Conservation (phyloP, 2,888 invertebrate species). For the Rhingia rostrata region DNA sequence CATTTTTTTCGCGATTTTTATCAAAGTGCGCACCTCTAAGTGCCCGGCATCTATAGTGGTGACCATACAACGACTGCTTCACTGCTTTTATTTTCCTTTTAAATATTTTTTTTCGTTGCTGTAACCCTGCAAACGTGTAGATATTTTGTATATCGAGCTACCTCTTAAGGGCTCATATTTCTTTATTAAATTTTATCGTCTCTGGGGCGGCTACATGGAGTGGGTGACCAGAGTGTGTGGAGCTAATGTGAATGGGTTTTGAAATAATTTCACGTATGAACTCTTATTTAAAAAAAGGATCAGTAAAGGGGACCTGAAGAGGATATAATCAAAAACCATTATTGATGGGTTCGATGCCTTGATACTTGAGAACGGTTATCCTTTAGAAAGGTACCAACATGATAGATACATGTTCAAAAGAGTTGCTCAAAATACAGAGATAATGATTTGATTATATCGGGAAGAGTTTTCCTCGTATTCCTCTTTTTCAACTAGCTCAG, state of each 20-base stretch:
- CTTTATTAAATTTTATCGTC: slow-evolving; percentile 34
- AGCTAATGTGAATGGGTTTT: neutral
- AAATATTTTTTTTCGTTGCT: too few species aligned
- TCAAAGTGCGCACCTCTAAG: too few species aligned
- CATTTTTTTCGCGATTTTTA: too few species aligned
- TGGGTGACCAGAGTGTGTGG: neutral
- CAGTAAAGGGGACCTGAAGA: neutral
- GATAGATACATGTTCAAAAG: neutral
- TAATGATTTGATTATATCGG: slow-evolving; percentile 17
- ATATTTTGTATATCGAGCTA: neutral
- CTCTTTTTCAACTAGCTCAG: neutral
- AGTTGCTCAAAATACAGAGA: neutral
- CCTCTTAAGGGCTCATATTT: neutral
- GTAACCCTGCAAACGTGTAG: too few species aligned
- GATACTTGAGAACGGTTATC: slow-evolving; percentile 26
- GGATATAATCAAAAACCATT: slow-evolving; percentile 15
- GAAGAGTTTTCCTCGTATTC: neutral
- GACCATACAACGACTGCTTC: too few species aligned
- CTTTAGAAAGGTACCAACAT: neutral
- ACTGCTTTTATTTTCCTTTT: too few species aligned
- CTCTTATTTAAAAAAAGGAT: neutral
- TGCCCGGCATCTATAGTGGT: too few species aligned
- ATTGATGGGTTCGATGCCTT: slow-evolving; percentile 24
- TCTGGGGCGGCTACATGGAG: neutral
- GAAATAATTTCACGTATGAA: neutral